These are phyloP conservation scores for Scaptomyza graminum DNA, from an alignment of 1,140 invertebrate species.

Conservation along the genomic window DNA sequence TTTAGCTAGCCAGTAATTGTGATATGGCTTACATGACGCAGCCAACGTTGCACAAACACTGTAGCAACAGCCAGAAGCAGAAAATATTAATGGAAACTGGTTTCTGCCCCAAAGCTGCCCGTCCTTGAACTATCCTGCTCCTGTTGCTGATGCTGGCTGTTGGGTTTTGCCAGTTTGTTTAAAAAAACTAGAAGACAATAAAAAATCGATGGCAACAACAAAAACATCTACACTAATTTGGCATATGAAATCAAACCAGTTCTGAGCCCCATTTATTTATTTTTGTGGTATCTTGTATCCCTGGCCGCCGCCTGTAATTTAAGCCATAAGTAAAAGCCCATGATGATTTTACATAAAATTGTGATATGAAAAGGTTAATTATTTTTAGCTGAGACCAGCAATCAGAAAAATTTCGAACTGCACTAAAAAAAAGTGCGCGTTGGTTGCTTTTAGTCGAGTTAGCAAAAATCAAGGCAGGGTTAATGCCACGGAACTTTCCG, in stretches of 20 bases:
- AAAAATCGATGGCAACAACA: slow-evolving; percentile 3
- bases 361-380: slow-evolving; percentile 16
- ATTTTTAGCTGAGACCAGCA: slow-evolving; percentile 29
- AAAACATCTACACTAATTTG: slow-evolving; percentile 12
- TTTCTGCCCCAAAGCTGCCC: slow-evolving; percentile 15
- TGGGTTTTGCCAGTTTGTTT: slow-evolving; percentile 26
- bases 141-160: not conserved
- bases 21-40: not conserved
- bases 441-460: slow-evolving; percentile 18
- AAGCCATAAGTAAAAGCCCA: not conserved
- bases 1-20: slow-evolving; percentile 36
- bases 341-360: slow-evolving; percentile 9
- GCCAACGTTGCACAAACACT: slow-evolving; percentile 4
- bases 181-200: slow-evolving; percentile 47
- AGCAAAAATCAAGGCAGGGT: slow-evolving; percentile 22
- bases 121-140: slow-evolving; percentile 50
- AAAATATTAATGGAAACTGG: slow-evolving; percentile 22
- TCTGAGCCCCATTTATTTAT: slow-evolving; percentile 6
- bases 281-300: not conserved
- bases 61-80: not conserved
- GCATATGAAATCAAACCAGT: slow-evolving; percentile 35
- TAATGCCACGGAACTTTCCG: slow-evolving; percentile 44
- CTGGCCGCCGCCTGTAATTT: slow-evolving; percentile 15
- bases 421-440: not conserved
- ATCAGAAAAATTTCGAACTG: slow-evolving; percentile 5